Evolutionary conservation across 2,888 invertebrate genomes (phyloP).

Genomic region (Pandemis heparana): DNA sequence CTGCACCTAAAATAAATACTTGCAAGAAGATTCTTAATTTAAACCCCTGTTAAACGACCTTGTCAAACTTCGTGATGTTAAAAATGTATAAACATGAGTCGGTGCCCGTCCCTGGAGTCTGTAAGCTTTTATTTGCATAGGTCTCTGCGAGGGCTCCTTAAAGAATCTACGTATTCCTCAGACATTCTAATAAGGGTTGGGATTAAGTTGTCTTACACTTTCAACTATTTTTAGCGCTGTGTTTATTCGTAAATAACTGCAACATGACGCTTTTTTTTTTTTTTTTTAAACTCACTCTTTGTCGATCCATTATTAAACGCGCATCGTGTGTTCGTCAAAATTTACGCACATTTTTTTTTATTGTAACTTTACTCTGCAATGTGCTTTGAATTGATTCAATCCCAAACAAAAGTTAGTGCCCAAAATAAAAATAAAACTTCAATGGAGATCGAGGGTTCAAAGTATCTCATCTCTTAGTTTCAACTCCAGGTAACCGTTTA

Average conservation of each 20-base stretch:
- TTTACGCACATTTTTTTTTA: background rate
- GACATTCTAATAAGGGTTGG: slow-evolving; percentile 39
- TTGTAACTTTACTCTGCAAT: background rate
- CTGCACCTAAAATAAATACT: background rate
- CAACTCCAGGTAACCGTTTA: background rate
- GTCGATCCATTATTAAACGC: no score
- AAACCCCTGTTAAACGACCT: slow-evolving; percentile 8
- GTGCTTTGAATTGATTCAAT: slow-evolving; percentile 21
- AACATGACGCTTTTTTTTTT: background rate
- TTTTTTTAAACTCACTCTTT: no score
- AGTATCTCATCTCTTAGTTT: slow-evolving; percentile 7
- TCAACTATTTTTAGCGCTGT: slow-evolving; percentile 5
- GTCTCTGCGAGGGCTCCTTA: slow-evolving; percentile 31
- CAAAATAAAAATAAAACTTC: slow-evolving; percentile 27
- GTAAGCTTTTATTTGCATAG: slow-evolving; percentile 38
- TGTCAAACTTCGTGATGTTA: slow-evolving; percentile 26
- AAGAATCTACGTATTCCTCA: slow-evolving; percentile 26
- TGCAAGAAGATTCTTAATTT: background rate
- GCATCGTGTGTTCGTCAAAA: background rate
- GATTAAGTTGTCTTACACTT: slow-evolving; percentile 24
- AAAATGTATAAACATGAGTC: slow-evolving; percentile 37
- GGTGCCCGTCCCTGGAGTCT: slow-evolving; percentile 5
- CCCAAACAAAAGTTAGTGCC: slow-evolving; percentile 14
- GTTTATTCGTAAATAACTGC: background rate
- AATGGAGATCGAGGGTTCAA: slow-evolving; percentile 15